phyloP scores from a whole-genome alignment of 1,140 invertebrate species.

The Drosophila sturtevanti region DNA sequence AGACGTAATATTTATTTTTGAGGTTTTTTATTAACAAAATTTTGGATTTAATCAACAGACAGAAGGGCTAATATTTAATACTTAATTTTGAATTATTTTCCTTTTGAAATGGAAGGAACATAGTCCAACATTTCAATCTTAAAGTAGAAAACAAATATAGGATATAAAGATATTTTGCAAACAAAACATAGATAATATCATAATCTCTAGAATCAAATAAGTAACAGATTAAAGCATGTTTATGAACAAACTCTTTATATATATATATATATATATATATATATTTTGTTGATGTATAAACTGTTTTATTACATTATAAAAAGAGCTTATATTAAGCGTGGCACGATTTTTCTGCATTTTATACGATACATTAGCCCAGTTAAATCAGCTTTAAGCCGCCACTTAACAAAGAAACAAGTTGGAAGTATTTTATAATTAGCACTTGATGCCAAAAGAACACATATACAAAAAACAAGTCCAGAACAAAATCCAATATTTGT shows the following conservation, averaged over 20 bases:
- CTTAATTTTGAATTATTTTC: no score
- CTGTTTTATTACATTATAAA: background rate
- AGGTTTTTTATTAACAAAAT: background rate
- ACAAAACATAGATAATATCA: no score
- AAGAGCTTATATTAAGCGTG: background rate
- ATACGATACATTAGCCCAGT: background rate
- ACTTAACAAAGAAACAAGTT: background rate
- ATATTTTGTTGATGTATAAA: background rate
- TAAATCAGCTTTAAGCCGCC: background rate
- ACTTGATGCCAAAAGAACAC: background rate
- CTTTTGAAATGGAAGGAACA: no score
- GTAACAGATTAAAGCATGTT: no score
- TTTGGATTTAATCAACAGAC: background rate
- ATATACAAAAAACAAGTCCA: background rate
- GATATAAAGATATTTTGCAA: no score
- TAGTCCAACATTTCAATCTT: no score
- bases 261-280: background rate
- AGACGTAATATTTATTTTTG: constrained; percentile 8
- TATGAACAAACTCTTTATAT: background rate
- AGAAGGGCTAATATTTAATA: no score
- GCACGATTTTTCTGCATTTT: background rate
- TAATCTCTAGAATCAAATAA: no score
- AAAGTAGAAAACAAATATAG: no score
- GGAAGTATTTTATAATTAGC: background rate
- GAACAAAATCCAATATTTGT: background rate